Base-by-base conservation (phyloP, 2,797 vertebrate species). In the Hydrocynus forskahlii region DNA sequence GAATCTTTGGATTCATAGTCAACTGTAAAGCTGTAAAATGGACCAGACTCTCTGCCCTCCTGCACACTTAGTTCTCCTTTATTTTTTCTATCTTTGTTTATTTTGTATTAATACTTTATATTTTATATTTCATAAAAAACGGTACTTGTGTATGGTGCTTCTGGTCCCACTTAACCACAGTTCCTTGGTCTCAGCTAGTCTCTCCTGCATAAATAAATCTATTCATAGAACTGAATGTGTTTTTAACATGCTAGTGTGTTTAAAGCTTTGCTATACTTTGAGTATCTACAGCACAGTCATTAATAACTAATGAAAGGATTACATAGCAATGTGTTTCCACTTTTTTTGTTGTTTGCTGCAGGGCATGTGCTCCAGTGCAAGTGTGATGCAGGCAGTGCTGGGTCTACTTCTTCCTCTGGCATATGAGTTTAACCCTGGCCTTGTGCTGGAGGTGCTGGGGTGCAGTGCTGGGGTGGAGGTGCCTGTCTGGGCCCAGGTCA, bases 331-430 rank as follows among this genome's bases (percentile, higher is more conserved):
- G 19, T 29, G 6, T 7, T 35, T 35, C 2, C 35, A 35, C 35
- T 35, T 2, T 35, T 4, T 63, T 19, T 50, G 7, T 79, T 75
- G 57, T 14, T 29, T 72, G 45, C 57, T 59, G 0, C 87, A 95
- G 92, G 91, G 88, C 52, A 87, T 81, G 59, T 77, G 84, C 25
- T 88, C 92, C 5, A 25, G 57, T 0, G 86, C 91, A 0, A 91
- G 90, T 48, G 90, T 95, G 75, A 86, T 88, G 1, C 91, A 92
- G 23, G 87, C 90, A 0, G 81, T 91, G 29, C 54, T 94, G 40
- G 64, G 88, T 45, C 79, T 95, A 78, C 83, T 95, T 0, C 86
- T 95, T 40, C 94, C 94, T 55, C 38, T 95, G 55, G 94, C 87
- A 0, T 95, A 95, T 16, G 86, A 92, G 86, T 94, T 89, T 25